phyloP scores from a whole-genome alignment of 2,797 vertebrate species.

The Malurus leucopterus region DNA sequence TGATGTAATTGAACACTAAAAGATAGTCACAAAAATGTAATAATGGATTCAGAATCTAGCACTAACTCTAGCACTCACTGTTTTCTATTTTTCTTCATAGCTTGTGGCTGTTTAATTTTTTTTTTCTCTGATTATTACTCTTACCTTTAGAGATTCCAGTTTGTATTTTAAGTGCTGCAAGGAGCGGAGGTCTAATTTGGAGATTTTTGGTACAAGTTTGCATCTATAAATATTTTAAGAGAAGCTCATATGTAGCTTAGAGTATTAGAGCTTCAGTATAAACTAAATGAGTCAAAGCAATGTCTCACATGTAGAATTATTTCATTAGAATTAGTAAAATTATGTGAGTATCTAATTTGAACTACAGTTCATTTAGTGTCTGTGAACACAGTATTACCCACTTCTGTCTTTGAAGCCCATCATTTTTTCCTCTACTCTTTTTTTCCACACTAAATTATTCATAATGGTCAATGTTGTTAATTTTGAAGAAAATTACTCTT shows the following conservation, averaged over 20 bases:
- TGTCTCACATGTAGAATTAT: neutral
- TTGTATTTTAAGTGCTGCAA: neutral
- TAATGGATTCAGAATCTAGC: neutral
- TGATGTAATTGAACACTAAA: neutral
- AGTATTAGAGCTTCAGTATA: neutral
- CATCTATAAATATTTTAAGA: neutral
- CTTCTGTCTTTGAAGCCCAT: neutral
- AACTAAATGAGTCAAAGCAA: neutral
- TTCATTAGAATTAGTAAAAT: neutral
- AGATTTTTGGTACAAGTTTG: neutral
- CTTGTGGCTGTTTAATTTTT: neutral
- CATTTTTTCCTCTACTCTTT: neutral
- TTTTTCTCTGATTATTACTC: neutral
- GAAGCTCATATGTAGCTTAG: neutral
- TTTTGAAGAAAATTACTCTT: neutral
- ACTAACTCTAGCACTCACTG: neutral
- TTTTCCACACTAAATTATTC: neutral
- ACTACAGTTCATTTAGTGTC: neutral
- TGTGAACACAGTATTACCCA: neutral
- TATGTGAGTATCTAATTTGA: neutral
- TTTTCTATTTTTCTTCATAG: neutral
- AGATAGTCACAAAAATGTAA: neutral
- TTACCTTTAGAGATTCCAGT: neutral
- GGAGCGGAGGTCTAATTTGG: neutral
- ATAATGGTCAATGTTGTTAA: neutral